These are phyloP conservation scores for Notarius lentiginosus DNA, from an alignment of 2,113 vertebrate genomes.

Conservation along the genomic window DNA sequence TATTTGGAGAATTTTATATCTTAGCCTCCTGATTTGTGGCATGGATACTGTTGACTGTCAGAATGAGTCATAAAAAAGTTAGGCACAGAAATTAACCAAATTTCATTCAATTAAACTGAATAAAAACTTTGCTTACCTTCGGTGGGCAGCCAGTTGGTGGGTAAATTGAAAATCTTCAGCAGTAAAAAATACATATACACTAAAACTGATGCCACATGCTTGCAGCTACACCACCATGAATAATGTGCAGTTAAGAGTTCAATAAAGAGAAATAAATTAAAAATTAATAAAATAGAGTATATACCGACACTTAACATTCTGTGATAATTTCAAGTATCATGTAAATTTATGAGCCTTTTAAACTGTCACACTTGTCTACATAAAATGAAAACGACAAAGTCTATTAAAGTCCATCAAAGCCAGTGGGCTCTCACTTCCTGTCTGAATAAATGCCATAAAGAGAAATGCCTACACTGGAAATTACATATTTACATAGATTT, in stretches of 20 bases:
- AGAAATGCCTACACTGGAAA: slow-evolving; percentile 28
- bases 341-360: not conserved
- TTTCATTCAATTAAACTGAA: slow-evolving; percentile 23
- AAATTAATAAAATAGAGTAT: slow-evolving; percentile 15
- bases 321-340: not conserved
- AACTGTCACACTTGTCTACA: not conserved
- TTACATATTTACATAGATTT: not conserved
- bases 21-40: slow-evolving; percentile 14
- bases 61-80: slow-evolving; percentile 17
- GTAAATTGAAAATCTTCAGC: not conserved
- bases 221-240: not conserved
- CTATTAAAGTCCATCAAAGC: not conserved
- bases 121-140: slow-evolving; percentile 25
- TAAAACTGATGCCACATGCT: not conserved
- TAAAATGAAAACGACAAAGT: slow-evolving; percentile 19
- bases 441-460: slow-evolving; percentile 34
- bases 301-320: not conserved
- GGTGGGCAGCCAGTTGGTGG: not conserved
- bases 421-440: not conserved
- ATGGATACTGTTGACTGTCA: not conserved
- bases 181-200: not conserved
- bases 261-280: slow-evolving; percentile 8
- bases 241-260: slow-evolving; percentile 1
- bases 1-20: slow-evolving; percentile 20
- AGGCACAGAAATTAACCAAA: slow-evolving; percentile 18